Evolutionary conservation across 2,797 vertebrate species (phyloP), one percentile per base, ranked within the genome.

Genomic region (Taenioides sp.): DNA sequence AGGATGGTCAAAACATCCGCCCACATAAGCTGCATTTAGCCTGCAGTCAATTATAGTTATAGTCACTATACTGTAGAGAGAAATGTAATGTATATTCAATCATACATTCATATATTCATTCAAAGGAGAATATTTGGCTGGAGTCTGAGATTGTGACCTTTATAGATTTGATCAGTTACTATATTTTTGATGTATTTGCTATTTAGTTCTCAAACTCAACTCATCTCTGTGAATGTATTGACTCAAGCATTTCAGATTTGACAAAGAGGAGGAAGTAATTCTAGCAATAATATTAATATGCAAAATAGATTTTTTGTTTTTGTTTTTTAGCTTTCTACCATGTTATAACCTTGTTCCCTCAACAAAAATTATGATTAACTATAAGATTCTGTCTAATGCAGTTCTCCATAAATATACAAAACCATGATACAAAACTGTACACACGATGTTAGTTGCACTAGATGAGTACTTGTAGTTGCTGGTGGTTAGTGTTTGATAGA

Each of bases 21-120:
- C 37, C 4, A 57, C 17, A n/a, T 25, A n/a, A 10, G 69, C 31
- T 57, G 31, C 27, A 11, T 70, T 65, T 22, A 40, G 17, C 54
- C 50, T 64, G 31, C 73, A 68, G 9, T 27, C 43, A 7, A 54
- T 75, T 34, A 23, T n/a, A 69, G n/a, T 68, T 37, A 25, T 47
- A 57, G 25, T 59, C 10, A 28, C 28, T 5, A 18, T 40, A 37
- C 18, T 16, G 40, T 59, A 61, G 31, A 28, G 1, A 54, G 58
- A 10, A 58, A 27, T 63, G n/a, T 54, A 74, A 70, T 50, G 0
- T 37, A 27, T 66, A 37, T 17, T 23, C 37, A 63, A 43, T n/a
- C 28, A 27, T 27, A 27, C n/a, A n/a, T n/a, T n/a, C n/a, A n/a
- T n/a, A n/a, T n/a, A 60, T 55, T 67, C 50, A 67, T 37, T 67